A percentile compares a stretch with the other conserved stretches of the same genome.
phyloP scores from a whole-genome alignment of 2,797 vertebrate genomes.

The Merluccius polli region DNA sequence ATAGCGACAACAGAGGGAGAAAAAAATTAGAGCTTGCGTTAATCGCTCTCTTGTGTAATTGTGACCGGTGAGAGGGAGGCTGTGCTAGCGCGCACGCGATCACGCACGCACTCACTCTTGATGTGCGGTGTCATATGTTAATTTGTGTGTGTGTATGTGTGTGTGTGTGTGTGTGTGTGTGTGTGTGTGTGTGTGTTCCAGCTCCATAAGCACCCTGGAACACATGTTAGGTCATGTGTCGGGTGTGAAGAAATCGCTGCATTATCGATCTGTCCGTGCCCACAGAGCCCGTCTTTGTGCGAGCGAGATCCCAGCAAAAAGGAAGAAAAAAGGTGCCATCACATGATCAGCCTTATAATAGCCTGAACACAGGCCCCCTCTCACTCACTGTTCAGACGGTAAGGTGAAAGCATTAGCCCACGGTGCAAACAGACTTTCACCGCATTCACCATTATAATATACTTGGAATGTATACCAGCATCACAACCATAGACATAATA shows the following conservation, averaged over 20 bases:
- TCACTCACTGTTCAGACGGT: conserved; percentile 7
- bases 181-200: not conserved
- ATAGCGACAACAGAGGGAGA: conserved; percentile 19
- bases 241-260: not conserved
- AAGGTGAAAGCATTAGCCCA: conserved; percentile 33
- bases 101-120: conserved; percentile 10
- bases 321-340: conserved; percentile 28
- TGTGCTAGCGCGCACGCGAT: conserved; percentile 35
- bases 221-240: not conserved
- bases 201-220: not conserved
- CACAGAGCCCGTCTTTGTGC: conserved; percentile 37
- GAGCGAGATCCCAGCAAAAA: conserved; percentile 11
- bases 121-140: conserved; percentile 22
- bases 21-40: conserved; percentile 59
- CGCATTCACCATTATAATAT: conserved; percentile 35
- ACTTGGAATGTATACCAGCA: conserved; percentile 45
- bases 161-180: not conserved
- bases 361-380: not conserved
- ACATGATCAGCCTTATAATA: conserved; percentile 41
- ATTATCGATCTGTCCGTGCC: conserved; percentile 9
- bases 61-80: conserved; percentile 58
- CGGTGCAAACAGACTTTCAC: conserved; percentile 12
- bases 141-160: not conserved
- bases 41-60: conserved; percentile 68
- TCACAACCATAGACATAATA: too few relatives aligned